Base-by-base conservation (phyloP, 2,113 vertebrate species). In the Salvator merianae region DNA sequence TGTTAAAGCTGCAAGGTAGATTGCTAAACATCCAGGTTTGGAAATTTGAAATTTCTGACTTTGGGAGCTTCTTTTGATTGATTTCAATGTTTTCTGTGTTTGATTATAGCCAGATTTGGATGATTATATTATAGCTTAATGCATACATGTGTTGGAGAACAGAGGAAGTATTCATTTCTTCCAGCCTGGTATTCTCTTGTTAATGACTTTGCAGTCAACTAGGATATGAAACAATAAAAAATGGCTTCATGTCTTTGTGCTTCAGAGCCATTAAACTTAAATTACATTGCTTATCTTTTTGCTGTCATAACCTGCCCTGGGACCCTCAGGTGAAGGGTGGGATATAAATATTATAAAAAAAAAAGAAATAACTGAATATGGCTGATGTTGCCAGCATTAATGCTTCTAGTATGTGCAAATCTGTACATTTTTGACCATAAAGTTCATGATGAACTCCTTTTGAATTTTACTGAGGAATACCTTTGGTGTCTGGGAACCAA, bases 1-100 rank as follows among this genome's bases (percentile, higher is more conserved):
- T 89, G 83, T 26, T 92, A 77, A 86, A 85, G 59, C 14, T 81
- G 0, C 32, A 83, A 59, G 78, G 75, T 82, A 18, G 18, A 40
- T 85, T 75, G 34, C 68, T 72, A 79, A 65, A 50, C 68, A 79
- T 73, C 53, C 77, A 85, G 53, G 76, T 79, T 84, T 79, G 83
- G 69, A 85, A 36, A 73, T 73, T 73, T 85, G 69, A 79, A 79
- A 36, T 79, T 72, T 68, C 55, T 79, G 76, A 68, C 36, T 84
- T 84, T 79, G 66, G n/a, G 62, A 53, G 36, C 36, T 72, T 78
- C 36, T 84, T 82, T 79, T 78, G 66, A 59, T 78, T 70, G 7
- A 40, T 84, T 20, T 59, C 77, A 71, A 2, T 84, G 22, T 16
- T 47, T 62, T 34, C 14, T 71, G 8, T 84, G 50, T 70, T 47